A percentile compares a stretch with the other conserved stretches of the same genome.
Conservation (phyloP, 2,888 invertebrate genomes). For the Saturnia japonica region DNA sequence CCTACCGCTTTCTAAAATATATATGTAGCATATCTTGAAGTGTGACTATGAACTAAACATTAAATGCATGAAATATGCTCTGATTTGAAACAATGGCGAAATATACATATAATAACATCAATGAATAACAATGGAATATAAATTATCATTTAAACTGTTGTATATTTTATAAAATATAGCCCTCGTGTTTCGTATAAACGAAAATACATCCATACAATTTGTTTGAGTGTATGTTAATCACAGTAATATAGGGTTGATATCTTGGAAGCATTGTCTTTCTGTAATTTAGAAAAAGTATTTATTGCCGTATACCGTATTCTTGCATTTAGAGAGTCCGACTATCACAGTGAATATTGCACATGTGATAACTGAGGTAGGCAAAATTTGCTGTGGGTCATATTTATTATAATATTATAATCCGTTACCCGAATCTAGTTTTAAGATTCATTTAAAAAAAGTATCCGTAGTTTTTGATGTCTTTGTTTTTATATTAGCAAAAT, state of each 20-base stretch:
- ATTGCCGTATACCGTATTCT: not conserved
- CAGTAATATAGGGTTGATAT: not conserved
- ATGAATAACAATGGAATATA: slow-evolving; percentile 82
- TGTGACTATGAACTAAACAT: slow-evolving; percentile 65
- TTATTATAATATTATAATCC: too few species aligned
- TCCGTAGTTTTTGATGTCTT: too few species aligned
- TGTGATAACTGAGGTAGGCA: not conserved
- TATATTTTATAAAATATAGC: slow-evolving; percentile 81
- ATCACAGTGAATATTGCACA: not conserved
- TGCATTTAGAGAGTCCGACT: not conserved
- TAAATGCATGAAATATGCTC: slow-evolving; percentile 82
- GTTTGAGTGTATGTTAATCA: slow-evolving; percentile 53
- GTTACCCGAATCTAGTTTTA: too few species aligned
- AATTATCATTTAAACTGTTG: slow-evolving; percentile 82
- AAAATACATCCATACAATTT: slow-evolving; percentile 56
- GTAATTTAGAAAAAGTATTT: not conserved
- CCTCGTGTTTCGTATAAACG: slow-evolving; percentile 62
- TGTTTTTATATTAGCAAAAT: not conserved
- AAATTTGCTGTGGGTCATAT: not conserved
- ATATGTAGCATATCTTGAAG: slow-evolving; percentile 33
- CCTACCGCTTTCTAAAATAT: not conserved
- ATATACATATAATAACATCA: slow-evolving; percentile 83
- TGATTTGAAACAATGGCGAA: slow-evolving; percentile 82
- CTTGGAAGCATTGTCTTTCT: not conserved
- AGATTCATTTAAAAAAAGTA: too few species aligned